phyloP scores from a whole-genome alignment of 2,888 invertebrate species.

The Scaptomyza cyrtandrae region DNA sequence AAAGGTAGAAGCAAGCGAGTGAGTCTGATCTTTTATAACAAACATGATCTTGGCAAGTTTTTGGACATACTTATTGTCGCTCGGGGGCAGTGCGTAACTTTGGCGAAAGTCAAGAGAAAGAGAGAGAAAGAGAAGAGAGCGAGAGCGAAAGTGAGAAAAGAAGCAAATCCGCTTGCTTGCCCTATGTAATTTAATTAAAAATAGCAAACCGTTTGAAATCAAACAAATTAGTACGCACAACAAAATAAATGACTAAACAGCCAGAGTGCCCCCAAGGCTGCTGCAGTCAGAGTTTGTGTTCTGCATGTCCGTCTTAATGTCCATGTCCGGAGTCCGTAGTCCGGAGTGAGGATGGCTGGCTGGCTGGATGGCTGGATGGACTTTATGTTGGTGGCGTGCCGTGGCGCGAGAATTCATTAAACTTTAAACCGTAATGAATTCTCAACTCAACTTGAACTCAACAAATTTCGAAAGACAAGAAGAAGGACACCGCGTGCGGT shows the following conservation, averaged over 20 bases:
- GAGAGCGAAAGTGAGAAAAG: neutral
- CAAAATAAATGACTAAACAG: conserved; percentile 56
- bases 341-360: neutral
- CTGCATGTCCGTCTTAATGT: neutral
- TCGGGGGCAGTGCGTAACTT: neutral
- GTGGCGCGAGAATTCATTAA: conserved; percentile 60
- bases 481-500: conserved; percentile 39
- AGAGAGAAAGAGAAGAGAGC: neutral
- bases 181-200: conserved; percentile 66
- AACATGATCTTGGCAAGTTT: neutral
- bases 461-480: conserved; percentile 47
- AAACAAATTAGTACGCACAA: conserved; percentile 62
- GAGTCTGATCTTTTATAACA: neutral
- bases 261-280: conserved; percentile 50
- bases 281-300: conserved; percentile 17
- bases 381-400: conserved; percentile 2
- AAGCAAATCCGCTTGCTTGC: conserved; percentile 31
- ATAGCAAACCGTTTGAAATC: conserved; percentile 67
- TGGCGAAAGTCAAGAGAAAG: neutral
- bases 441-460: conserved; percentile 36
- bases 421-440: conserved; percentile 65
- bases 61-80: neutral
- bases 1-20: neutral
- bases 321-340: neutral
- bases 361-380: neutral